Conservation (phyloP, 2,797 vertebrate species). For the Sebastolobus altivelis region DNA sequence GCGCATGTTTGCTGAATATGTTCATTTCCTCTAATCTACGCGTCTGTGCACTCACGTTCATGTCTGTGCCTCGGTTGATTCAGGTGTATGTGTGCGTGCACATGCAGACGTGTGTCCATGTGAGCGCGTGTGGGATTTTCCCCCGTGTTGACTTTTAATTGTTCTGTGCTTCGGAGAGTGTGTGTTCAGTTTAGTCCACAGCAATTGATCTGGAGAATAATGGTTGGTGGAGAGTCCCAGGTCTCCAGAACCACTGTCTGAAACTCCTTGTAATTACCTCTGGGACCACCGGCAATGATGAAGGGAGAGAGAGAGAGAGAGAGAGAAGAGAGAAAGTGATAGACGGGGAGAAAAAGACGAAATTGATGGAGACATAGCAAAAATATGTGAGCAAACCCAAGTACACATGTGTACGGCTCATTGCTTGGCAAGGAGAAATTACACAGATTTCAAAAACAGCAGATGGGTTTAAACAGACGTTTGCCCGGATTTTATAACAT, state of each 20-base stretch:
- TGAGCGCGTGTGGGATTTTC: slow-evolving; percentile 34
- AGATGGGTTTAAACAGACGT: slow-evolving; percentile 15
- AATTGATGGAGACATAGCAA: slow-evolving; percentile 37
- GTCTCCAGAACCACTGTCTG: slow-evolving; percentile 69
- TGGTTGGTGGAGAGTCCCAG: slow-evolving; percentile 61
- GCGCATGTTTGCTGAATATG: slow-evolving; percentile 13
- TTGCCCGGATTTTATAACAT: neutral
- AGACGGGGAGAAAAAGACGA: slow-evolving; percentile 10
- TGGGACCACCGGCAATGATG: slow-evolving; percentile 63
- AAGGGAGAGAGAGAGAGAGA: slow-evolving; percentile 12
- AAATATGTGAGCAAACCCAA: slow-evolving; percentile 32
- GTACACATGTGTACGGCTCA: neutral
- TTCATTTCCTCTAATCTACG: slow-evolving; percentile 5
- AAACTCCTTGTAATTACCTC: slow-evolving; percentile 75
- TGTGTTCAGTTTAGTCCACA: slow-evolving; percentile 74
- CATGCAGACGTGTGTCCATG: slow-evolving; percentile 5
- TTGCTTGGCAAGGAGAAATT: slow-evolving; percentile 18
- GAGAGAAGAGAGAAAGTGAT: neutral
- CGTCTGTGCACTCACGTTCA: neutral
- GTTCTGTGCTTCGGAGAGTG: slow-evolving; percentile 75
- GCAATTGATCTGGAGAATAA: slow-evolving; percentile 79
- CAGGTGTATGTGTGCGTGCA: neutral
- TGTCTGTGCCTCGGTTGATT: neutral
- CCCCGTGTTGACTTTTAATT: slow-evolving; percentile 74
- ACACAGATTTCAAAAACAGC: neutral